A percentile compares a stretch with the other conserved stretches of the same genome.
Conservation (phyloP, 1,140 invertebrate genomes). For the Vanessa tameamea region DNA sequence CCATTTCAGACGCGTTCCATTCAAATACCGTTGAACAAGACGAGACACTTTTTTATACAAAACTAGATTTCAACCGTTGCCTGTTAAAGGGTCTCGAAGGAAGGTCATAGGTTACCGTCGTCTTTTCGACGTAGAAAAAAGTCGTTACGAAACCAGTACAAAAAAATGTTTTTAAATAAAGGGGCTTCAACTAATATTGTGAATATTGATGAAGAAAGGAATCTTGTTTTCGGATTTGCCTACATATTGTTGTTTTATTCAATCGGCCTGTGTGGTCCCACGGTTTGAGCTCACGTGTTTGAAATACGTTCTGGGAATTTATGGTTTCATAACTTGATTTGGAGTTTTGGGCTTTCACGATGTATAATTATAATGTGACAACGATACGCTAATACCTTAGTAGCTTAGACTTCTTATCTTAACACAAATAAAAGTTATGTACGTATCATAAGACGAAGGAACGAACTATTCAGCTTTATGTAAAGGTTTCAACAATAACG, state of each 20-base stretch:
- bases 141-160: constrained; percentile 66
- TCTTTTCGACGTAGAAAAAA: constrained; percentile 70
- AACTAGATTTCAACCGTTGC: constrained; percentile 69
- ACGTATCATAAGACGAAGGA: too few species aligned
- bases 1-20: constrained; percentile 42
- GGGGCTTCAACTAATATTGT: constrained; percentile 75
- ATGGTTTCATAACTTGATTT: constrained; percentile 51
- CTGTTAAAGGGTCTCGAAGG: constrained; percentile 46
- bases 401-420: background rate
- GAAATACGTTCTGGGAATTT: constrained; percentile 52
- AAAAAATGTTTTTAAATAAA: constrained; percentile 61
- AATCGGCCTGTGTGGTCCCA: constrained; percentile 70
- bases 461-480: constrained; percentile 18
- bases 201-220: constrained; percentile 80
- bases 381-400: background rate
- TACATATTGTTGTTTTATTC: constrained; percentile 57
- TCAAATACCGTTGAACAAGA: constrained; percentile 53
- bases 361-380: constrained; percentile 22
- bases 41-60: constrained; percentile 66
- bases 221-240: constrained; percentile 73
- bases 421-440: too few species aligned
- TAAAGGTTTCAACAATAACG: constrained; percentile 41
- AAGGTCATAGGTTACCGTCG: constrained; percentile 70
- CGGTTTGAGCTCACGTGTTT: constrained; percentile 58
- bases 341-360: constrained; percentile 18